Evolutionary conservation across 2,113 vertebrate species (phyloP), one percentile per base, ranked within the genome.

Genomic region (Apeltes quadracus): DNA sequence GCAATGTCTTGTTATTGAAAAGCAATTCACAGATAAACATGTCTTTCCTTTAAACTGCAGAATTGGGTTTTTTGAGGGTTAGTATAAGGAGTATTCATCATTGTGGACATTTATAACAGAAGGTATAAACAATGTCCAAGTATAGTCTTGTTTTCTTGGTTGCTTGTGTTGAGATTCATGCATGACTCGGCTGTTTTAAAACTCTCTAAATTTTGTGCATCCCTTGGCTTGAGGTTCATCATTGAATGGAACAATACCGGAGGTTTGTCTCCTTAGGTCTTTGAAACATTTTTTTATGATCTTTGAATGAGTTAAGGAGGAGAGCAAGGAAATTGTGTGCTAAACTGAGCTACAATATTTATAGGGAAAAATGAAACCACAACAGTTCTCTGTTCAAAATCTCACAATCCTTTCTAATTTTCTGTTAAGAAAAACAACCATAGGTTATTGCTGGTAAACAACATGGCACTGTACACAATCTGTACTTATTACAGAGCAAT

Each of bases 401-500:
- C 55, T 59, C 12, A 50, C 72, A 46, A 15, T 70, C 36, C 34
- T 59, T 16, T 48, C 48, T 59, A 18, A 34, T 69, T 43, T 32
- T 34, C 38, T 58, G 57, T 50, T 59, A 8, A 22, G 32, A 44
- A 44, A 53, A 13, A 69, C 59, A 71, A 58, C 9, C 32, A 36
- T 39, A 59, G 68, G 46, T 73, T 3, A 53, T 18, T 56, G 36
- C n/a, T 43, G 2, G 12, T 38, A 66, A 83, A 25, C 25, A 11
- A 50, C 23, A 2, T 7, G 70, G 68, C 57, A 63, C 50, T 53
- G 54, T 39, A 74, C 63, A 80, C 53, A 76, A 70, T 66, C 74
- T 68, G 43, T 71, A 48, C 75, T 72, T 86, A 77, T 82, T 78
- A 84, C 76, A 79, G 36, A 61, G 15, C 67, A 87, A 89, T 89